phyloP scores from a whole-genome alignment of 2,797 vertebrate species.

The Paratrypauchen microcephalus region DNA sequence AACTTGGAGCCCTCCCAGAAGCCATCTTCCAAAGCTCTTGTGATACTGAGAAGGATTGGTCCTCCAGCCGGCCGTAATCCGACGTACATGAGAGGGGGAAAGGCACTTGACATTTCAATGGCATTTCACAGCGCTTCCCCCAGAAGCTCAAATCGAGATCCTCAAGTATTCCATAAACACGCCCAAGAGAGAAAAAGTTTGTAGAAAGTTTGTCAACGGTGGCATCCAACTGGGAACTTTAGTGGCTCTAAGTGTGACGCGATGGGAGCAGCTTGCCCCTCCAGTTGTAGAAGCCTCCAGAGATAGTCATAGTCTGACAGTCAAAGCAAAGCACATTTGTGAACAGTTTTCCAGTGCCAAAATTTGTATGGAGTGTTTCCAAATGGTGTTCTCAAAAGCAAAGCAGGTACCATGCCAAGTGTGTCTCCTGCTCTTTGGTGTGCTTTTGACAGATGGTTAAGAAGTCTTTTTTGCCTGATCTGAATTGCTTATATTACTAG shows the following conservation, averaged over 20 bases:
- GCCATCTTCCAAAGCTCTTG: slow-evolving; percentile 22
- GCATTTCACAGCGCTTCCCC: slow-evolving; percentile 62
- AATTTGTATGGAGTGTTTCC: not conserved
- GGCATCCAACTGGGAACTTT: slow-evolving; percentile 28
- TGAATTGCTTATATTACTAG: not conserved
- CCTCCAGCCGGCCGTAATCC: slow-evolving; percentile 54
- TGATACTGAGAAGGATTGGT: slow-evolving; percentile 47
- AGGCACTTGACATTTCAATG: slow-evolving; percentile 74
- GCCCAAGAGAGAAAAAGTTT: slow-evolving; percentile 23
- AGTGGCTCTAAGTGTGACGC: slow-evolving; percentile 25
- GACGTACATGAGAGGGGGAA: slow-evolving; percentile 49
- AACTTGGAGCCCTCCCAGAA: slow-evolving; percentile 1
- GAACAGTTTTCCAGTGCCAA: not conserved
- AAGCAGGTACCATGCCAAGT: not conserved
- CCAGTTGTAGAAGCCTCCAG: slow-evolving; percentile 16
- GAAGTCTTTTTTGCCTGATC: not conserved
- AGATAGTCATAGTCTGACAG: slow-evolving; percentile 15
- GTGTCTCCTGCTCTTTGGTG: not conserved
- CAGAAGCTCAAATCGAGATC: slow-evolving; percentile 46
- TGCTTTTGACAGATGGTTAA: not conserved
- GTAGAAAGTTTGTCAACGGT: slow-evolving; percentile 34
- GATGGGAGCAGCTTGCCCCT: slow-evolving; percentile 43
- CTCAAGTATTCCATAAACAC: slow-evolving; percentile 60
- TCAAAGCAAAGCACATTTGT: slow-evolving; percentile 3
- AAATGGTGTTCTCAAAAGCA: not conserved